These are phyloP conservation scores for Drosophila lacicola DNA, from an alignment of 2,888 invertebrate species.

Conservation along the genomic window DNA sequence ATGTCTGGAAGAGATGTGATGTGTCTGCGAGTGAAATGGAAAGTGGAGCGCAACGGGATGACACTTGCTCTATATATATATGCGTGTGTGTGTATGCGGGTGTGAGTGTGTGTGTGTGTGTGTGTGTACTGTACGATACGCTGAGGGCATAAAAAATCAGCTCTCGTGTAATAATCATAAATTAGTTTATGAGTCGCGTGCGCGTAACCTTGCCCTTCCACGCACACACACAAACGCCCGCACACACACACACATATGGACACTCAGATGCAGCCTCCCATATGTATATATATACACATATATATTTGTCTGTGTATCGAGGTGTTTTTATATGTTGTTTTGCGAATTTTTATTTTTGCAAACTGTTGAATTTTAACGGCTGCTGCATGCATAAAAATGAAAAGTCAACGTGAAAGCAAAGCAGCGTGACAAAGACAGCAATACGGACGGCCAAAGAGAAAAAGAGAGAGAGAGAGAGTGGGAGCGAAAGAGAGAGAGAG, in stretches of 20 bases:
- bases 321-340: slow-evolving; percentile 24
- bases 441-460: background rate
- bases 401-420: slow-evolving; percentile 49
- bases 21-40: slow-evolving; percentile 63
- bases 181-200: slow-evolving; percentile 83
- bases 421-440: slow-evolving; percentile 30
- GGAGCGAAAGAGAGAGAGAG: background rate
- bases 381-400: slow-evolving; percentile 79
- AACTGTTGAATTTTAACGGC: slow-evolving; percentile 81
- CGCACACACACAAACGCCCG: slow-evolving; percentile 24
- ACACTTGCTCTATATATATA: slow-evolving; percentile 26
- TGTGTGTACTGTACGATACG: slow-evolving; percentile 54
- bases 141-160: slow-evolving; percentile 77
- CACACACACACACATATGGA: slow-evolving; percentile 15
- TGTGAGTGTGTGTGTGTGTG: slow-evolving; percentile 34
- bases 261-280: slow-evolving; percentile 35
- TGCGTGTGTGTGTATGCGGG: background rate
- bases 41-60: slow-evolving; percentile 58
- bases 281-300: slow-evolving; percentile 21
- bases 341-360: slow-evolving; percentile 47
- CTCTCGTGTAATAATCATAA: slow-evolving; percentile 83
- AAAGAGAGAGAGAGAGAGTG: background rate
- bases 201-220: slow-evolving; percentile 83
- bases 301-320: slow-evolving; percentile 32
- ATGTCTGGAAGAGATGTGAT: slow-evolving; percentile 40